Conservation (phyloP, 2,113 vertebrate genomes). For the Tonatia bakeri region DNA sequence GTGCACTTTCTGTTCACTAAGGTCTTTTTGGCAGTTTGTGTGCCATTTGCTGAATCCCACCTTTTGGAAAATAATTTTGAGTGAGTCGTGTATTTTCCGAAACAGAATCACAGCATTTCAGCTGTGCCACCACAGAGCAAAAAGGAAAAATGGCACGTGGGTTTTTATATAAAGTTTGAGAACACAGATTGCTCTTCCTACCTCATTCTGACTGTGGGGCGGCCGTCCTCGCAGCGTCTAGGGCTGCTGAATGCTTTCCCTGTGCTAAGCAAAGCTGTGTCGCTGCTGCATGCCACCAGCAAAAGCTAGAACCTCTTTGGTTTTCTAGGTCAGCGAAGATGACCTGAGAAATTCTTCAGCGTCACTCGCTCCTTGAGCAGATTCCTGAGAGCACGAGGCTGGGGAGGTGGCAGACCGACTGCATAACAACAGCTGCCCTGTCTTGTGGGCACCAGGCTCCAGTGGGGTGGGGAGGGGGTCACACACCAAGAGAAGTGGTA, state of each 20-base stretch:
- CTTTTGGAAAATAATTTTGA: not conserved
- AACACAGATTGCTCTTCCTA: not conserved
- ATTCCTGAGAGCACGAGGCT: not conserved
- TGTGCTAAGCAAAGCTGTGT: not conserved
- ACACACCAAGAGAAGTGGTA: not conserved
- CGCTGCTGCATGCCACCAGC: not conserved
- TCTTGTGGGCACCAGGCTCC: not conserved
- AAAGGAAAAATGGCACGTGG: not conserved
- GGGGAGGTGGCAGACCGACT: not conserved
- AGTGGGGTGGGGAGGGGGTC: not conserved
- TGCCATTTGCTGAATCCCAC: not conserved
- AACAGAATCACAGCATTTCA: not conserved
- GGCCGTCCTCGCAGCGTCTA: not conserved
- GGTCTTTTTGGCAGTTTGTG: not conserved
- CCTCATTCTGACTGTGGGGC: not conserved
- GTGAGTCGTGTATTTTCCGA: not conserved
- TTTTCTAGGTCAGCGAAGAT: conserved; percentile 36
- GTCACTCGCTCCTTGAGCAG: not conserved
- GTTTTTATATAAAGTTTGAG: not conserved
- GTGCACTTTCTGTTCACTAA: rapidly evolving
- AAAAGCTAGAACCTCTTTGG: conserved; percentile 34
- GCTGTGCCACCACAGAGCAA: not conserved
- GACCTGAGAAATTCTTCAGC: conserved; percentile 7
- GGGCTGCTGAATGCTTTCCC: not conserved
- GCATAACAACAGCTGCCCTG: not conserved